A percentile compares a stretch with the other conserved stretches of the same genome.
These are phyloP conservation scores for Syngnathus floridae DNA, from an alignment of 2,113 vertebrate species.

Conservation along the genomic window DNA sequence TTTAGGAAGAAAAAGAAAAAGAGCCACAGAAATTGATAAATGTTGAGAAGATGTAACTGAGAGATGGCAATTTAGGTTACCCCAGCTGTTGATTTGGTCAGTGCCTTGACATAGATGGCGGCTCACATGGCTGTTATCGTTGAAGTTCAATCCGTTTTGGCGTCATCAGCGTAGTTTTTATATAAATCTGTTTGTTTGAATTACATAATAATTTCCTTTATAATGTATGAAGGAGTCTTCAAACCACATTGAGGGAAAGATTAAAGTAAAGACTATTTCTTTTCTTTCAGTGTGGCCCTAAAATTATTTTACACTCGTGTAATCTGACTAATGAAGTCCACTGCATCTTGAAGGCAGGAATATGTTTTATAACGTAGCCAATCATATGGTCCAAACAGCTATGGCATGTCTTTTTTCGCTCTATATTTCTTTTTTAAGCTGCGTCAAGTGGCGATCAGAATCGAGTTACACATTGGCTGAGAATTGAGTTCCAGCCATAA, in stretches of 20 bases:
- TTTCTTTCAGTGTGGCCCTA: no score
- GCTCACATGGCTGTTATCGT: background rate
- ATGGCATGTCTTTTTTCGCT: background rate
- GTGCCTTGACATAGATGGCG: background rate
- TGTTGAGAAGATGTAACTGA: background rate
- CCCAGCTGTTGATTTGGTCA: background rate
- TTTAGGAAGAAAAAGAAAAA: background rate
- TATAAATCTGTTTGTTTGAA: no score
- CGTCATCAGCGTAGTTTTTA: no score
- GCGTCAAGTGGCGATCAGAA: background rate
- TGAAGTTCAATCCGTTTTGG: background rate
- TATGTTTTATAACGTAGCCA: background rate
- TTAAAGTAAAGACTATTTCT: no score
- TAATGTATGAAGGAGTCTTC: no score
- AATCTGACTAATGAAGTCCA: background rate
- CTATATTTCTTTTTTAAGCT: background rate
- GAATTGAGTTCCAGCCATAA: constrained; percentile 7
- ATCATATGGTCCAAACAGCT: background rate
- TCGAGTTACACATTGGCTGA: constrained; percentile 19
- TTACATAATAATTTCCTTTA: no score
- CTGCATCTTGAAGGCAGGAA: background rate
- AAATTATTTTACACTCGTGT: background rate
- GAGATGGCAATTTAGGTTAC: background rate
- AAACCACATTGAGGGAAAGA: no score
- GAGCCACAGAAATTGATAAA: background rate